Evolutionary conservation across 2,113 vertebrate species (phyloP).

Genomic region (Nerophis ophidion): DNA sequence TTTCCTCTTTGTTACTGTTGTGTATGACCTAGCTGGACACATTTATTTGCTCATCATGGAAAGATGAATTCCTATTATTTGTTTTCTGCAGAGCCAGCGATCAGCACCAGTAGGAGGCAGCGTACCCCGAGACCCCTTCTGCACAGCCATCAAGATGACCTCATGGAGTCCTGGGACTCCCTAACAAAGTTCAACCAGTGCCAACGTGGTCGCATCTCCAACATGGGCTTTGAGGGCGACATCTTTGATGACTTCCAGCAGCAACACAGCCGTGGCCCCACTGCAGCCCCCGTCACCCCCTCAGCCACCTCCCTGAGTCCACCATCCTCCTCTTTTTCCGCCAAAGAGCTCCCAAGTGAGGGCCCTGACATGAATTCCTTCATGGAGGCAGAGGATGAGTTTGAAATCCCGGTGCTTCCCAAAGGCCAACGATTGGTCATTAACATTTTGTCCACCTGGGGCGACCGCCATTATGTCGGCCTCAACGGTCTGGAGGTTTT

Average conservation of each 20-base stretch:
- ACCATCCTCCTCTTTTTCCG: constrained; percentile 17
- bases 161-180: constrained; percentile 88
- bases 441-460: constrained; percentile 88
- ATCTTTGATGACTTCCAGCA: constrained; percentile 91
- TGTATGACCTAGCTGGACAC: background rate
- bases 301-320: constrained; percentile 27
- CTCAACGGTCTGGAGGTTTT: constrained; percentile 94
- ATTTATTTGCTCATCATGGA: background rate
- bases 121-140: constrained; percentile 48
- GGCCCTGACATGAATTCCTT: constrained; percentile 53
- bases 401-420: constrained; percentile 89
- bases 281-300: constrained; percentile 25
- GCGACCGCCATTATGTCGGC: constrained; percentile 94
- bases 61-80: background rate
- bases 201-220: constrained; percentile 88
- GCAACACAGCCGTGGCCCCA: constrained; percentile 67
- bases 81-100: constrained; percentile 46
- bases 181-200: constrained; percentile 86
- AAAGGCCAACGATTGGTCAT: constrained; percentile 81
- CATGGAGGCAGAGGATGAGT: constrained; percentile 70
- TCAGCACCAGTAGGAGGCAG: constrained; percentile 51
- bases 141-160: constrained; percentile 76
- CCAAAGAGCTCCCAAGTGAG: constrained; percentile 46
- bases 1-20: background rate
- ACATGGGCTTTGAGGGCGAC: constrained; percentile 82